Evolutionary conservation across 2,888 invertebrate genomes (phyloP).

Genomic region (Pyrocoelia pectoralis): DNA sequence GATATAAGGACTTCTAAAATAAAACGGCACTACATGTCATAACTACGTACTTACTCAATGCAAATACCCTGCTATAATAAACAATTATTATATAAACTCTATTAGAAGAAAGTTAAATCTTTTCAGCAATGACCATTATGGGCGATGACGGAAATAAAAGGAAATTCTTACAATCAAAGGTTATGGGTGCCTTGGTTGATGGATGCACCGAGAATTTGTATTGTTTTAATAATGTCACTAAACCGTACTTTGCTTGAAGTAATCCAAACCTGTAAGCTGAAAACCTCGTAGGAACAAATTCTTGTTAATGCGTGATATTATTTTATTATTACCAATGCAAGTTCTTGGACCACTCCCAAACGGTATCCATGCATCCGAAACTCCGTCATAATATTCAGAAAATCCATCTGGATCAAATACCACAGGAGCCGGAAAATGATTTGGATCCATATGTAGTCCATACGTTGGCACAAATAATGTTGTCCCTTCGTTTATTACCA

Average conservation of each 20-base stretch:
- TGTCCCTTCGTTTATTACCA: slow-evolving; percentile 43
- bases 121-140: too few species aligned
- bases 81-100: too few species aligned
- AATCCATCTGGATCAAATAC: slow-evolving; percentile 27
- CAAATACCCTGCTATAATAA: too few species aligned
- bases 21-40: too few species aligned
- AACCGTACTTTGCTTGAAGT: slow-evolving; percentile 45
- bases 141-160: slow-evolving; percentile 18
- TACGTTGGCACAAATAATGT: slow-evolving; percentile 40
- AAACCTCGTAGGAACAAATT: too few species aligned
- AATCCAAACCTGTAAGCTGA: slow-evolving; percentile 43
- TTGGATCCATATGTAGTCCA: slow-evolving; percentile 55
- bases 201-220: slow-evolving; percentile 41
- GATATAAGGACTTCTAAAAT: too few species aligned
- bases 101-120: too few species aligned
- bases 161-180: slow-evolving; percentile 28
- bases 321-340: slow-evolving; percentile 57
- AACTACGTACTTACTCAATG: too few species aligned
- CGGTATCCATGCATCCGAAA: slow-evolving; percentile 62
- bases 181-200: slow-evolving; percentile 41
- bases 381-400: slow-evolving; percentile 18
- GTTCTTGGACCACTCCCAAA: slow-evolving; percentile 67
- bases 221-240: slow-evolving; percentile 41
- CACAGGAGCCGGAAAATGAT: slow-evolving; percentile 32
- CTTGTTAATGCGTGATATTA: not conserved